These are phyloP conservation scores for Pseudomyrmex pallidus DNA, from an alignment of 1,140 invertebrate genomes.

Conservation along the genomic window DNA sequence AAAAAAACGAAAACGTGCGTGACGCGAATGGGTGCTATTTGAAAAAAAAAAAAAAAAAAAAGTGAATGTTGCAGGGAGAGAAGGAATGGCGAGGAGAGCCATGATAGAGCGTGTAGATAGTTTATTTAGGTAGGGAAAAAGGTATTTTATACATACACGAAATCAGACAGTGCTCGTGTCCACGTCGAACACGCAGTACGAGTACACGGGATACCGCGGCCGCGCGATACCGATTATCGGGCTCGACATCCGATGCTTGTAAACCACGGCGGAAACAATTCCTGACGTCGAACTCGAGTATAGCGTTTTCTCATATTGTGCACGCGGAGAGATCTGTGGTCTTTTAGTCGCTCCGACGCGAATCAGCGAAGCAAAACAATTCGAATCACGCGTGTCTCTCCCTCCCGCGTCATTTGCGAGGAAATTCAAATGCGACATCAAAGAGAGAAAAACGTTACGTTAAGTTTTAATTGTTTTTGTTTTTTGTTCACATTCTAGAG, in stretches of 20 bases:
- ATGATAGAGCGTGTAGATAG: conserved; percentile 65
- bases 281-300: neutral
- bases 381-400: too few relatives aligned
- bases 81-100: conserved; percentile 16
- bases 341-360: neutral
- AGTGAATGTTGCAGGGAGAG: neutral
- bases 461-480: too few relatives aligned
- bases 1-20: conserved; percentile 25
- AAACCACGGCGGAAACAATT: conserved; percentile 22
- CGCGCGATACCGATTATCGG: conserved; percentile 38
- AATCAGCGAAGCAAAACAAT: neutral
- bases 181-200: conserved; percentile 1
- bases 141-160: conserved; percentile 65
- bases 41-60: conserved; percentile 59
- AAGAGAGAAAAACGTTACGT: too few relatives aligned
- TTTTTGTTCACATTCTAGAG: too few relatives aligned
- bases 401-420: too few relatives aligned
- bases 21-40: conserved; percentile 73
- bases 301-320: too few relatives aligned
- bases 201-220: neutral
- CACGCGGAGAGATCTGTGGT: too few relatives aligned
- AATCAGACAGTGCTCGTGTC: conserved; percentile 31
- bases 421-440: too few relatives aligned
- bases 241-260: conserved; percentile 12
- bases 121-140: conserved; percentile 71